These are phyloP conservation scores for Orchestia grillus DNA, from an alignment of 1,140 invertebrate species.

Conservation along the genomic window DNA sequence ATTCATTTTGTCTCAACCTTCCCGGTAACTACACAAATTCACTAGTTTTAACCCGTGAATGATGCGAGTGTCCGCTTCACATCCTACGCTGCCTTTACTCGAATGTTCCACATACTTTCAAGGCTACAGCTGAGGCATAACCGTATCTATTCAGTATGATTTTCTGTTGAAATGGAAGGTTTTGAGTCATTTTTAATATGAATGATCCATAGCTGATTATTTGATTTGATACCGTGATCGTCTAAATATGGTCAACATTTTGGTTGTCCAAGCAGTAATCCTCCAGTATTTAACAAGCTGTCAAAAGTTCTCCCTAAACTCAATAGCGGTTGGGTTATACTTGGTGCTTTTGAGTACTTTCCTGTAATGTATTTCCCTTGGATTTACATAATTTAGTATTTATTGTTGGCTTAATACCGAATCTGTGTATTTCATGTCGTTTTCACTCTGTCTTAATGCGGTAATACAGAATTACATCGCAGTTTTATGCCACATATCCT, in stretches of 20 bases:
- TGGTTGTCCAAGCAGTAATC: neutral
- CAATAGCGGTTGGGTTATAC: neutral
- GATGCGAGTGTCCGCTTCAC: neutral
- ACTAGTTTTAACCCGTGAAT: neutral
- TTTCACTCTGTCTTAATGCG: neutral
- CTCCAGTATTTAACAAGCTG: neutral
- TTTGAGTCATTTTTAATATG: too few species aligned
- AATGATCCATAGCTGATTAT: too few species aligned
- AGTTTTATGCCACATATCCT: neutral
- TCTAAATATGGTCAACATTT: neutral
- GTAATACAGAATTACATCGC: neutral
- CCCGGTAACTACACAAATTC: neutral
- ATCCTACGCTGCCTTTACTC: neutral
- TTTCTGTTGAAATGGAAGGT: neutral
- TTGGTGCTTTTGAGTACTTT: neutral
- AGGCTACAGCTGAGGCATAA: neutral
- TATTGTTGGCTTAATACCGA: neutral
- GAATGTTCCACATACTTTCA: neutral
- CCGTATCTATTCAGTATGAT: neutral
- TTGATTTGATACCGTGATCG: neutral
- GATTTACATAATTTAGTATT: neutral
- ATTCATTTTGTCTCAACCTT: neutral
- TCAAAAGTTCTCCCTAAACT: neutral
- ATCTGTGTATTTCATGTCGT: neutral
- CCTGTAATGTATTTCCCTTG: neutral